Evolutionary conservation across 2,797 vertebrate species (phyloP).

Genomic region (Lutjanus argentimaculatus): DNA sequence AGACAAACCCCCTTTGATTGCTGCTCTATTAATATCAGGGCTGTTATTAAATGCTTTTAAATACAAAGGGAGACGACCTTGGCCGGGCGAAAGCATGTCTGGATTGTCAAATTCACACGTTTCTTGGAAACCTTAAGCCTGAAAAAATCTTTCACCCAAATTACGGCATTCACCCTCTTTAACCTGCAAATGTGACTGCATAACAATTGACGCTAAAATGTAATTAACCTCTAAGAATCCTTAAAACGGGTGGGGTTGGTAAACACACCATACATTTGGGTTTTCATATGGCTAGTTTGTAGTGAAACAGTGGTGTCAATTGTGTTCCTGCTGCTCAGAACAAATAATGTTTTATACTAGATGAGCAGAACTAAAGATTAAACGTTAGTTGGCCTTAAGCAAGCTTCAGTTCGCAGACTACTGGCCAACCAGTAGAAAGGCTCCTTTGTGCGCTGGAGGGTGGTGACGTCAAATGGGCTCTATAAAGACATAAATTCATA

Average conservation of each 20-base stretch:
- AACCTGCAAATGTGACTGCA: constrained; percentile 19
- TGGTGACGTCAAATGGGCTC: constrained; percentile 94
- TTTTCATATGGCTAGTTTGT: constrained; percentile 77
- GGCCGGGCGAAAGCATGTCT: neutral
- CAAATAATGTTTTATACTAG: constrained; percentile 94
- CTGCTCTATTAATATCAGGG: constrained; percentile 1
- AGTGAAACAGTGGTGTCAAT: constrained; percentile 82
- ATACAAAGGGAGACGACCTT: neutral
- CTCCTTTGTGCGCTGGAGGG: constrained; percentile 90
- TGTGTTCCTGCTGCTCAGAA: constrained; percentile 89
- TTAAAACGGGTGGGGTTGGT: constrained; percentile 18
- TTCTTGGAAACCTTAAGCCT: neutral
- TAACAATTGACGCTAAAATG: constrained; percentile 22
- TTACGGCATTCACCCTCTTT: neutral
- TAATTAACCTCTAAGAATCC: constrained; percentile 45
- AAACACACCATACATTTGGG: constrained; percentile 62
- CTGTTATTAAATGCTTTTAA: constrained; percentile 4
- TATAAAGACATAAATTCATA: constrained; percentile 90
- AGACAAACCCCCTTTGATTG: constrained; percentile 4
- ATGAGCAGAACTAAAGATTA: constrained; percentile 98
- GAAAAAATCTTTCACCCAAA: neutral
- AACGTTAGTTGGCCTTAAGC: constrained; percentile 94
- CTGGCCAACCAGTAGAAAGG: constrained; percentile 90
- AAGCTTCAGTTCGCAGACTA: constrained; percentile 92
- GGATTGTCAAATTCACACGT: neutral